These are phyloP conservation scores for Bradysia coprophila DNA, from an alignment of 1,140 invertebrate species.

Conservation along the genomic window DNA sequence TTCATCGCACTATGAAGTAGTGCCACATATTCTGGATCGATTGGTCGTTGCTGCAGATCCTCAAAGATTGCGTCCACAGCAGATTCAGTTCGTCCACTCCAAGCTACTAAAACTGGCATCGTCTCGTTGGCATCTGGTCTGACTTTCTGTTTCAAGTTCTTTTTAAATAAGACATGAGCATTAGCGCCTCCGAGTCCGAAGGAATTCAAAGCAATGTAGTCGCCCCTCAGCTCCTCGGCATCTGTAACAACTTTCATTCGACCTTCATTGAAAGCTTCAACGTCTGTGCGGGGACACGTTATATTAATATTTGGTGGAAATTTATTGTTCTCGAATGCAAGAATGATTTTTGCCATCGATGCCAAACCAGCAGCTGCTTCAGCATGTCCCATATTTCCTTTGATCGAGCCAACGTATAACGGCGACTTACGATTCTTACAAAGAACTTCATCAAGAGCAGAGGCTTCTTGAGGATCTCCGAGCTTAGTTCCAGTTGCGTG, in stretches of 20 bases:
- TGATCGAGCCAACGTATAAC: constrained; percentile 48
- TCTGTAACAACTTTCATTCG: constrained; percentile 37
- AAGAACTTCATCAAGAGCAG: constrained; percentile 26
- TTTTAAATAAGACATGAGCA: constrained; percentile 45
- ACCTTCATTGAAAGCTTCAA: constrained; percentile 38
- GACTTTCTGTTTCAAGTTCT: constrained; percentile 30
- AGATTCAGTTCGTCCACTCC: constrained; percentile 29
- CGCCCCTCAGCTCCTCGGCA: constrained; percentile 35
- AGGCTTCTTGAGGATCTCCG: constrained; percentile 50
- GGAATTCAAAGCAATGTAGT: constrained; percentile 42
- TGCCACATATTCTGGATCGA: constrained; percentile 27
- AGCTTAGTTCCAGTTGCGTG: constrained; percentile 45
- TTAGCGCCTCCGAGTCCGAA: constrained; percentile 68
- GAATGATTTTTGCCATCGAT: constrained; percentile 6
- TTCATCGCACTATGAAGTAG: constrained; percentile 26
- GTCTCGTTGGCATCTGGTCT: constrained; percentile 22
- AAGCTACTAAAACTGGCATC: constrained; percentile 24
- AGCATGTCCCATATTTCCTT: constrained; percentile 53
- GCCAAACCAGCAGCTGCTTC: constrained; percentile 40
- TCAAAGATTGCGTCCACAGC: constrained; percentile 43
- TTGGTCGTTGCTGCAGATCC: constrained; percentile 29
- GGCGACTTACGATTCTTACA: constrained; percentile 27
- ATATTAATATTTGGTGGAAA: constrained; percentile 65
- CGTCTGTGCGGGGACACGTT: constrained; percentile 42
- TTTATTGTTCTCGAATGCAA: constrained; percentile 45